Conservation (phyloP, 1,140 invertebrate species). For the Drosophila tropicalis region DNA sequence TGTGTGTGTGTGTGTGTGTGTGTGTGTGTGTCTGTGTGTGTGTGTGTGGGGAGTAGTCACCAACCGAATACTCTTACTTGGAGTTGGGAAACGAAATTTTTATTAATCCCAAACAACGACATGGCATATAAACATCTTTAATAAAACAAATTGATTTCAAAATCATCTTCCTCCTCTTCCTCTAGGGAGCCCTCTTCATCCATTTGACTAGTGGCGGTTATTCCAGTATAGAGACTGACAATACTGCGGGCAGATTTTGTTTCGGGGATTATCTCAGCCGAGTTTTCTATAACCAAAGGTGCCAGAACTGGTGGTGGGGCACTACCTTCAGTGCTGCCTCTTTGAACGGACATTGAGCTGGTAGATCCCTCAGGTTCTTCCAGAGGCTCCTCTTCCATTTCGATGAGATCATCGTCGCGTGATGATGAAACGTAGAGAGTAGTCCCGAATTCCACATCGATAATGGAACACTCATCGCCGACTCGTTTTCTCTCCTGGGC, state of each 20-base stretch:
- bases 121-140: constrained; percentile 19
- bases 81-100: neutral
- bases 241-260: constrained; percentile 17
- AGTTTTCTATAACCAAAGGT: constrained; percentile 24
- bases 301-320: constrained; percentile 33
- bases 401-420: constrained; percentile 57
- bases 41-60: no score
- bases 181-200: constrained; percentile 15
- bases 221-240: neutral
- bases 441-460: constrained; percentile 75
- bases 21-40: no score
- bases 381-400: constrained; percentile 66
- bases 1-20: constrained; percentile 19
- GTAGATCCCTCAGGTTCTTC: constrained; percentile 56
- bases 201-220: neutral
- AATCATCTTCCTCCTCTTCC: constrained; percentile 65
- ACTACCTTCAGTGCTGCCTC: constrained; percentile 52
- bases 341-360: constrained; percentile 39
- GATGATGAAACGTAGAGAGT: constrained; percentile 72
- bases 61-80: neutral
- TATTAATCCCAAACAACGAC: neutral
- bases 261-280: neutral
- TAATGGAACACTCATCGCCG: constrained; percentile 32
- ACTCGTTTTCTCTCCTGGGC: neutral
- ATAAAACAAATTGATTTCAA: constrained; percentile 72